Evolutionary conservation across 2,888 invertebrate genomes (phyloP).

Genomic region (Sesia bembeciformis): DNA sequence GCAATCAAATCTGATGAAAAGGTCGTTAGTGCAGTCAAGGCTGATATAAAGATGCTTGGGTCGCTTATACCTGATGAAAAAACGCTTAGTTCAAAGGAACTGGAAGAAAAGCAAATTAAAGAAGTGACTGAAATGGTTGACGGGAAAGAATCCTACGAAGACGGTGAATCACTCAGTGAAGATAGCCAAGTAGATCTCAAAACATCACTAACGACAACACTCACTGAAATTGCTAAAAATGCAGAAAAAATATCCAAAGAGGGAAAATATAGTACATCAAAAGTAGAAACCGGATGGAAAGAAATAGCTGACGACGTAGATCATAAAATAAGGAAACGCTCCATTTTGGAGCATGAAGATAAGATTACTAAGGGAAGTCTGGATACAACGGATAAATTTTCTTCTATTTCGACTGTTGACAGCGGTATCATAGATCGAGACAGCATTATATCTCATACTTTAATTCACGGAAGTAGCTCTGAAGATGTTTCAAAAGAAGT

Average conservation of each 20-base stretch:
- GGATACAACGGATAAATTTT: constrained; percentile 16
- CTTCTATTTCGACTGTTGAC: constrained; percentile 27
- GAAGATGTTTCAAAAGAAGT: constrained; percentile 59
- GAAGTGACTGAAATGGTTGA: background rate
- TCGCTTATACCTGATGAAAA: background rate
- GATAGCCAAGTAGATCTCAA: too few species aligned
- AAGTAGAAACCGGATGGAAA: background rate
- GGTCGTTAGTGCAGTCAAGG: background rate
- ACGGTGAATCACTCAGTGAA: background rate
- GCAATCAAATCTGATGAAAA: background rate
- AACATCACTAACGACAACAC: too few species aligned
- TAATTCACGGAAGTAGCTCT: constrained; percentile 46
- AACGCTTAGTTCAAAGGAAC: background rate
- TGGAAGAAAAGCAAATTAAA: too few species aligned
- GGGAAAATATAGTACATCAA: background rate
- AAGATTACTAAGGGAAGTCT: constrained; percentile 7
- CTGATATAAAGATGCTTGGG: background rate
- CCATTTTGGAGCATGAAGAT: constrained; percentile 9
- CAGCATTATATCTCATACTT: constrained; percentile 19
- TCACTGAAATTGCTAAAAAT: too few species aligned
- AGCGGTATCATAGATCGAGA: constrained; percentile 31
- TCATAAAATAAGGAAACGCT: constrained; percentile 3
- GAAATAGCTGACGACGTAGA: constrained; percentile 13
- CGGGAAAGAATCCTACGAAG: background rate
- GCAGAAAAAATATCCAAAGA: too few species aligned